phyloP scores from a whole-genome alignment of 2,797 vertebrate genomes.

The Denticeps clupeoides region DNA sequence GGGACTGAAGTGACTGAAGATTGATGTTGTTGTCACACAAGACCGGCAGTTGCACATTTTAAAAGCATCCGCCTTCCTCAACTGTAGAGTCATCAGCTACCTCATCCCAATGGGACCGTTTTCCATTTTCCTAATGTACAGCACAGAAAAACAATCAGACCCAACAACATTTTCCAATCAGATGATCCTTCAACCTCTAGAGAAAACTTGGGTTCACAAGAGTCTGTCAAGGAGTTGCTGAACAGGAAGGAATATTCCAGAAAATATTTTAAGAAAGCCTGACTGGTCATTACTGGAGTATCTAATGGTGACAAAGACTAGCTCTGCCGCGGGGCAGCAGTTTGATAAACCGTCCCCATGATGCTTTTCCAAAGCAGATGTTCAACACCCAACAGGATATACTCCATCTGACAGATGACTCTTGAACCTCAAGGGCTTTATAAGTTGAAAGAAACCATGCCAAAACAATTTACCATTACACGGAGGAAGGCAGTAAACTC shows the following conservation, averaged over 20 bases:
- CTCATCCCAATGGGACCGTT: not conserved
- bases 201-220: not conserved
- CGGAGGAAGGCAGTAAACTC: not conserved
- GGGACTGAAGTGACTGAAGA: slow-evolving; percentile 51
- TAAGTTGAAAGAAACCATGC: slow-evolving; percentile 1
- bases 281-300: too few species aligned
- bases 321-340: too few species aligned
- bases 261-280: too few species aligned
- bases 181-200: not conserved
- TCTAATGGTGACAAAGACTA: too few species aligned
- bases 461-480: slow-evolving; percentile 1
- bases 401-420: not conserved
- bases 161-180: not conserved
- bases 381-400: not conserved
- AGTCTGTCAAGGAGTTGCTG: not conserved
- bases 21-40: slow-evolving; percentile 48
- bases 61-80: too few species aligned
- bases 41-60: too few species aligned
- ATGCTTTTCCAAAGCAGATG: not conserved
- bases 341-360: not conserved
- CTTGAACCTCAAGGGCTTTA: slow-evolving; percentile 1
- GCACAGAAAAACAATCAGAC: not conserved
- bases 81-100: not conserved
- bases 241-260: too few species aligned
- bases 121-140: not conserved